Evolutionary conservation across 2,113 vertebrate species (phyloP), one percentile per base, ranked within the genome.

Genomic region (Desmodus rotundus): DNA sequence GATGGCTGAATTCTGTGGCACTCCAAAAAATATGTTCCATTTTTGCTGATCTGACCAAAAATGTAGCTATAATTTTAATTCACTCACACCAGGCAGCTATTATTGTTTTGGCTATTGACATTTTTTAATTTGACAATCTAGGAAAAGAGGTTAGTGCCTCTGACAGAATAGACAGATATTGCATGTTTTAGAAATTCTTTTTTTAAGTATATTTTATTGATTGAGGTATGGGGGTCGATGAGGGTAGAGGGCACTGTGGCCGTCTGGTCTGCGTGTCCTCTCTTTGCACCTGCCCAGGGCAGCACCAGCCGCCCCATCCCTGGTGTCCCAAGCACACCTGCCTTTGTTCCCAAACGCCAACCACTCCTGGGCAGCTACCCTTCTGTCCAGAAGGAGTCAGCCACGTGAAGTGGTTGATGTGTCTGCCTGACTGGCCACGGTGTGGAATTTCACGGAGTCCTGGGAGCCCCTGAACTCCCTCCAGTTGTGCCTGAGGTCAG

Each of bases 1-100:
- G 2, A 6, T 17, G 5, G 5, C 33, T 4, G 10, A 33, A n/a
- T n/a, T n/a, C 63, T n/a, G 31, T 1, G 13, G 33, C 33, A n/a
- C 33, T 26, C 15, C 15, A 17, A n/a, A 61, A 26, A n/a, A 31
- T 5, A 14, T 5, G 61, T 31, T 63, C 61, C 28, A 5, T 63
- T 14, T 14, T 63, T 31, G 10, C 63, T 8, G 16, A 17, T 67
- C 33, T 67, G 63, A 67, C 63, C 0, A n/a, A 67, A 33, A 67
- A 17, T 28, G 56, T 3, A 67, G 22, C 15, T n/a, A 3, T 16
- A 65, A 65, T 65, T n/a, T n/a, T n/a, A 33, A 67, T 67, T 67
- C 33, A 16, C 19, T 67, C 33, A 17, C 63, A 33, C 63, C 63
- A n/a, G 31, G 33, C 22, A 5, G 15, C 63, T 67, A 6, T 16